Conservation (phyloP, 1,140 invertebrate species). For the Euglossa dilemma region DNA sequence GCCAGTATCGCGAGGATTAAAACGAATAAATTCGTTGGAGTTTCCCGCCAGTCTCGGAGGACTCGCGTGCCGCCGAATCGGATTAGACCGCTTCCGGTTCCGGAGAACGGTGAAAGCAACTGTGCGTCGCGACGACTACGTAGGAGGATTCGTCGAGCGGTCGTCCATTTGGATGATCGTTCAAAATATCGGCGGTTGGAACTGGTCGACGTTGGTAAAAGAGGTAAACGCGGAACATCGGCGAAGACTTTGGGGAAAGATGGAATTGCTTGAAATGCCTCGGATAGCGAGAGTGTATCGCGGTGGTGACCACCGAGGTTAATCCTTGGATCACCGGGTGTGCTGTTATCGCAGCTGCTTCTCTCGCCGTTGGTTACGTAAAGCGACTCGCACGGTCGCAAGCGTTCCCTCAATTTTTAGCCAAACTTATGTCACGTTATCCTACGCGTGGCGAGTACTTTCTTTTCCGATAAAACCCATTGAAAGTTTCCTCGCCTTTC, state of each 20-base stretch:
- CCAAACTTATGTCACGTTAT: slow-evolving; percentile 19
- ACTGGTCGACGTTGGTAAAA: too few relatives aligned
- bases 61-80: slow-evolving; percentile 20
- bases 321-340: background rate
- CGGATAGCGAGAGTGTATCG: too few relatives aligned
- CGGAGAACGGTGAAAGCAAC: slow-evolving; percentile 46
- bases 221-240: too few relatives aligned
- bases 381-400: background rate
- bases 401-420: slow-evolving; percentile 28
- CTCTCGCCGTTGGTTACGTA: slow-evolving; percentile 13
- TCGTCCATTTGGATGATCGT: too few relatives aligned
- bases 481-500: background rate
- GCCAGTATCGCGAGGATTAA: too few relatives aligned
- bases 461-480: slow-evolving; percentile 3
- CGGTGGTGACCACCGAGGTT: background rate
- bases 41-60: background rate
- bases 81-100: slow-evolving; percentile 43
- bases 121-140: too few relatives aligned
- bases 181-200: too few relatives aligned
- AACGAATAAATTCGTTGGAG: too few relatives aligned
- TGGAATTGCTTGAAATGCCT: too few relatives aligned
- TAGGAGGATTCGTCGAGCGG: too few relatives aligned
- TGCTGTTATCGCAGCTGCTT: background rate
- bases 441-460: background rate
- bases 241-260: too few relatives aligned